Evolutionary conservation across 2,888 invertebrate species (phyloP), one percentile per base, ranked within the genome.

Genomic region (Strigamia transsilvanica): DNA sequence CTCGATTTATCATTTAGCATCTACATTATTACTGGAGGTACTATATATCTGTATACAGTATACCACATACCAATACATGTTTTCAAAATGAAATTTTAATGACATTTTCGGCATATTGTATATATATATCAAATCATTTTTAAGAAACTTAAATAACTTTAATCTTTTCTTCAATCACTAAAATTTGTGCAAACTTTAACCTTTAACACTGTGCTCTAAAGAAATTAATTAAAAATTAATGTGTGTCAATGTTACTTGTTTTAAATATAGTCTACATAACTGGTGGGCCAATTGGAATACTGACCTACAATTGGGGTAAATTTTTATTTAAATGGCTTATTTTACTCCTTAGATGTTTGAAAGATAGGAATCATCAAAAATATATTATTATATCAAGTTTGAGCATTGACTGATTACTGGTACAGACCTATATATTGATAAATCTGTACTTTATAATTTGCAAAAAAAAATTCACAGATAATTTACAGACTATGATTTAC

Each of bases 21-120:
- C 73, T 73, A 73, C 32, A 32, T 32, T 32, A 27, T 73, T 15
- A 73, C 73, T 73, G 73, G 73, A 73, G 73, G 73, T 73, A 73
- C 13, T 23, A 21, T 12, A 66, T 27, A 12, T 66, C 18, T 66
- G 3, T 27, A 27, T 23, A 66, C 61, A 61, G 2, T 73, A 73
- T 27, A 32, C 12, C 12, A 27, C 27, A 12, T 27, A 10, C 2
- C 27, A 51, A 51, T 18, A 51, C 51, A 51, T 51, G 1, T 15
- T 18, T 5, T 18, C 6, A 2, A 15, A 51, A 1, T 51, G 51
- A 51, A 51, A 5, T 51, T 51, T 18, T 7, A 27, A 51, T 18
- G 15, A 15, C 51, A 51, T 18, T 51, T 51, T 18, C 4, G 3
- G 38, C 38, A 38, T 38, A 38, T 10, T 38, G 38, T 38, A 38